These are phyloP conservation scores for Idaea aversata DNA, from an alignment of 2,888 invertebrate genomes.

Conservation along the genomic window DNA sequence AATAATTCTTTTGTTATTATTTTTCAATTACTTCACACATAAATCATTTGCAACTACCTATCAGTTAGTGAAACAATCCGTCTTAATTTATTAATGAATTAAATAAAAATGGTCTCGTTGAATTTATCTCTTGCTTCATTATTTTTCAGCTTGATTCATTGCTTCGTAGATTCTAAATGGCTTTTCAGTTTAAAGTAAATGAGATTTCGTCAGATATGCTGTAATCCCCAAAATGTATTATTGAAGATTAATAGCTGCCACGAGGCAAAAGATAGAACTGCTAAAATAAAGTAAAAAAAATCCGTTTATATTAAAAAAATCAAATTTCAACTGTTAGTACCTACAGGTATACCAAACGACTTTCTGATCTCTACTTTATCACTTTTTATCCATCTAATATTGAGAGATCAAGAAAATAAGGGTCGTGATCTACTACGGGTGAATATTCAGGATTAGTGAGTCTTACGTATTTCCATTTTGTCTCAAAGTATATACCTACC, in stretches of 20 bases:
- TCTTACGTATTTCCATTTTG: background rate
- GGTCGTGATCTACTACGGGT: background rate
- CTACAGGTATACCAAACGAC: background rate
- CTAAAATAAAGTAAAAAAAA: background rate
- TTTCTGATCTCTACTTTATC: background rate
- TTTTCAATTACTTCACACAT: background rate
- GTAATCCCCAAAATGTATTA: background rate
- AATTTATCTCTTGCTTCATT: background rate
- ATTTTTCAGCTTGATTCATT: background rate
- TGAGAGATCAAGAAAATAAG: constrained; percentile 1
- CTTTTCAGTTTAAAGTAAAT: background rate
- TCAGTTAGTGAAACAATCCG: background rate
- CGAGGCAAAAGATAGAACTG: background rate
- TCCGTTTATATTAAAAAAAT: background rate
- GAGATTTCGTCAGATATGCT: background rate
- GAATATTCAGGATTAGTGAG: background rate
- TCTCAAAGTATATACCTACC: background rate
- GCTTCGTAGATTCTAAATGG: background rate
- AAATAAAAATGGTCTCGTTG: background rate
- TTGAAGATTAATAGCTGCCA: background rate
- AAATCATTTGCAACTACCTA: background rate
- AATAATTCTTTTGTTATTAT: background rate
- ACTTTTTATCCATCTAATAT: background rate
- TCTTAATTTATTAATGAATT: background rate
- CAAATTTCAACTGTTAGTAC: background rate